Evolutionary conservation across 2,113 vertebrate species (phyloP).

Genomic region (Syngnathus typhle): DNA sequence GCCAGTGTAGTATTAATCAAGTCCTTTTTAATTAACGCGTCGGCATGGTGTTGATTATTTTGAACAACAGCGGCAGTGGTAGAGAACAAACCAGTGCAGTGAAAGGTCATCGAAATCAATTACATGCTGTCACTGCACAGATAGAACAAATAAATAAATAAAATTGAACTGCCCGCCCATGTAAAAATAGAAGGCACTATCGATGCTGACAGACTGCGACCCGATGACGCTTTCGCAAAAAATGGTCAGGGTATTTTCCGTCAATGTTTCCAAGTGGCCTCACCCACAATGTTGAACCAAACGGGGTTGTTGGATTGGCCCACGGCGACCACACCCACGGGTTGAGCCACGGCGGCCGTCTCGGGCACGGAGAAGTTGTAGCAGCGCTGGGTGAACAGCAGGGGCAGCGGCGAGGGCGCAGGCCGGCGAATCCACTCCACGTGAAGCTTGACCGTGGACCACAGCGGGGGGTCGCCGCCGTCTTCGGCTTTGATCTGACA

Average conservation of each 20-base stretch:
- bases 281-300: conserved; percentile 93
- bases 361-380: conserved; percentile 92
- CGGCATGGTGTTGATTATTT: not conserved
- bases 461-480: conserved; percentile 83
- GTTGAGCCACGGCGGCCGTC: conserved; percentile 84
- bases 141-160: conserved; percentile 3
- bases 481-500: conserved; percentile 91
- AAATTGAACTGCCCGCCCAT: not conserved
- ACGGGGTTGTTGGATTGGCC: conserved; percentile 82
- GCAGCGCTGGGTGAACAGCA: conserved; percentile 82
- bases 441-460: conserved; percentile 83
- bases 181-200: not conserved
- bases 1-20: not conserved
- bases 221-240: not conserved
- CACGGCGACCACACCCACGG: conserved; percentile 86
- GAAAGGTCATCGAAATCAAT: conserved; percentile 5
- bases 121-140: not conserved
- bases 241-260: conserved; percentile 3
- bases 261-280: conserved; percentile 38
- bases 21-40: conserved; percentile 1
- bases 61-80: not conserved
- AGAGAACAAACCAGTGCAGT: not conserved
- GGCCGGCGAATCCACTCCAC: conserved; percentile 93
- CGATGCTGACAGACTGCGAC: not conserved
- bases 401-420: conserved; percentile 67